These are phyloP conservation scores for Scrobipalpa atriplicella DNA, from an alignment of 2,888 invertebrate species.

Conservation along the genomic window DNA sequence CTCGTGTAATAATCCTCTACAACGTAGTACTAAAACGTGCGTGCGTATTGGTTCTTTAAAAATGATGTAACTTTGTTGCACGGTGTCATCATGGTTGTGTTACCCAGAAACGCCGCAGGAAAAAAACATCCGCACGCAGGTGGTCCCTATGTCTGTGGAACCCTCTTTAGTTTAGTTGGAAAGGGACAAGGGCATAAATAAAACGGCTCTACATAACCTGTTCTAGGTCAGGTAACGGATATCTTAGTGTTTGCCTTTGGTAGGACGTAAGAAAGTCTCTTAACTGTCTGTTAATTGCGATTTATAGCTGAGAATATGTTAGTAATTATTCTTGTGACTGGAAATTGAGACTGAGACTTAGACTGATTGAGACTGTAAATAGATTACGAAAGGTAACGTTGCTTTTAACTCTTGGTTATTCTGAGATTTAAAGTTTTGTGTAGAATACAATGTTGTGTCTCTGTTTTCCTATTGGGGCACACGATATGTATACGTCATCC, in stretches of 20 bases:
- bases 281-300: not conserved
- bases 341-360: not conserved
- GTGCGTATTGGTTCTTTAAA: too few relatives aligned
- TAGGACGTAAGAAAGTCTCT: not conserved
- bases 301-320: not conserved
- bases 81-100: not conserved
- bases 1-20: too few relatives aligned
- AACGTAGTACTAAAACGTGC: too few relatives aligned
- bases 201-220: constrained; percentile 2
- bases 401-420: not conserved
- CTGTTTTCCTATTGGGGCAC: not conserved
- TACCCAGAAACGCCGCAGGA: not conserved
- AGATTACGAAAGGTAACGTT: not conserved
- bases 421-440: not conserved
- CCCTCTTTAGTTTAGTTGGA: not conserved
- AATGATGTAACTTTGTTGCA: constrained; percentile 16
- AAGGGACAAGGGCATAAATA: constrained; percentile 6
- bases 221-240: constrained; percentile 20
- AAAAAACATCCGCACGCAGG: constrained; percentile 2
- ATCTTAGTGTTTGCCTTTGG: constrained; percentile 22
- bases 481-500: constrained; percentile 4
- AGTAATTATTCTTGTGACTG: not conserved
- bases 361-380: too few relatives aligned
- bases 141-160: not conserved
- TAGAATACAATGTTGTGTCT: not conserved